These are phyloP conservation scores for Phataginus tetradactyla DNA, from an alignment of 2,797 vertebrate genomes.

Conservation along the genomic window DNA sequence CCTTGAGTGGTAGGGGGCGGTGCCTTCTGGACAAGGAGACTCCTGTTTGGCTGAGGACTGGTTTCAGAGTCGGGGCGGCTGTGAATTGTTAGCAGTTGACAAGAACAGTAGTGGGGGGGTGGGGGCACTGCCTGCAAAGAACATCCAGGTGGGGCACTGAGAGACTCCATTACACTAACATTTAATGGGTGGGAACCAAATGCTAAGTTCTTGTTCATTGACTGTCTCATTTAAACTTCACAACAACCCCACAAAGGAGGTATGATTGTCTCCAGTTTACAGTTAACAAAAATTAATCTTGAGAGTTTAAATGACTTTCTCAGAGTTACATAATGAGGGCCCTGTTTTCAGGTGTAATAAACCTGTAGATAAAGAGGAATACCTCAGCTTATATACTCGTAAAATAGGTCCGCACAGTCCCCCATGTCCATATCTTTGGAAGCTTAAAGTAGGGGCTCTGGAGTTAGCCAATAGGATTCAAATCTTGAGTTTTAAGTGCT, in stretches of 20 bases:
- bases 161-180: background rate
- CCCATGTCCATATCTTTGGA: background rate
- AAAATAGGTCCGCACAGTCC: background rate
- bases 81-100: background rate
- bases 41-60: background rate
- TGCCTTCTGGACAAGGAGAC: background rate
- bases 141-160: background rate
- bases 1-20: background rate
- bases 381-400: background rate
- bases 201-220: background rate
- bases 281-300: background rate
- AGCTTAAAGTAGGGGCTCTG: background rate
- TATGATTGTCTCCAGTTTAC: background rate
- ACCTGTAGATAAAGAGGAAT: background rate
- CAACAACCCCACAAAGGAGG: background rate
- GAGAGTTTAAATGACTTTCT: constrained; percentile 19
- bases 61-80: background rate
- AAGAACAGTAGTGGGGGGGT: background rate
- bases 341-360: background rate
- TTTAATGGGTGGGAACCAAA: background rate
- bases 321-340: background rate
- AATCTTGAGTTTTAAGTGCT: background rate
- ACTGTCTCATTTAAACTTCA: background rate
- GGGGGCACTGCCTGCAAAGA: background rate
- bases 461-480: background rate